These are phyloP conservation scores for Morelia viridis DNA, from an alignment of 2,797 vertebrate species.

Conservation along the genomic window DNA sequence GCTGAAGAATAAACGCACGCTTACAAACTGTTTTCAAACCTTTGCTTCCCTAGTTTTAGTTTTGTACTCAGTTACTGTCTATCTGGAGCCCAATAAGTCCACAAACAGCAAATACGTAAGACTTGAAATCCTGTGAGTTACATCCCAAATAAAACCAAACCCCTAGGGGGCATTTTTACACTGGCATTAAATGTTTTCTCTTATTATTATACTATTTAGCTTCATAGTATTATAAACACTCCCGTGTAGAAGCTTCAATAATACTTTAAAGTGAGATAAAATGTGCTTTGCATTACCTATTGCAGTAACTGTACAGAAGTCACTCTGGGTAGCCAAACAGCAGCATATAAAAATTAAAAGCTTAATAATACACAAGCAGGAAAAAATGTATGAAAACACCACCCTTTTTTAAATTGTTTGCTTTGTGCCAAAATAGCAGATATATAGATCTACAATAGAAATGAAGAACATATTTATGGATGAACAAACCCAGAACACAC, in stretches of 20 bases:
- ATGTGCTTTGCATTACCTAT: slow-evolving; percentile 71
- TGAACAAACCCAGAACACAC: not conserved
- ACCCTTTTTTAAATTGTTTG: not conserved
- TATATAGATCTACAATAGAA: slow-evolving; percentile 42
- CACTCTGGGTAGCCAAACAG: slow-evolving; percentile 54
- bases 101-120: slow-evolving; percentile 26
- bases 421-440: slow-evolving; percentile 10
- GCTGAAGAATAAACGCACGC: slow-evolving; percentile 3
- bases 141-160: slow-evolving; percentile 43
- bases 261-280: slow-evolving; percentile 52
- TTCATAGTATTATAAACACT: slow-evolving; percentile 60
- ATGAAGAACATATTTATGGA: not conserved
- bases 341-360: slow-evolving; percentile 68
- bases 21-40: slow-evolving; percentile 36
- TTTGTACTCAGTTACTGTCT: not conserved
- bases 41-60: slow-evolving; percentile 29
- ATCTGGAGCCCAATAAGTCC: slow-evolving; percentile 31
- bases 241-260: slow-evolving; percentile 53
- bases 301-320: slow-evolving; percentile 45
- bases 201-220: slow-evolving; percentile 40
- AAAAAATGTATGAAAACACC: slow-evolving; percentile 7
- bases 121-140: slow-evolving; percentile 38
- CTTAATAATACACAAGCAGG: slow-evolving; percentile 51
- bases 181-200: slow-evolving; percentile 49
- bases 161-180: slow-evolving; percentile 48